Base-by-base conservation (phyloP, 1,140 invertebrate genomes). In the Plodia interpunctella region DNA sequence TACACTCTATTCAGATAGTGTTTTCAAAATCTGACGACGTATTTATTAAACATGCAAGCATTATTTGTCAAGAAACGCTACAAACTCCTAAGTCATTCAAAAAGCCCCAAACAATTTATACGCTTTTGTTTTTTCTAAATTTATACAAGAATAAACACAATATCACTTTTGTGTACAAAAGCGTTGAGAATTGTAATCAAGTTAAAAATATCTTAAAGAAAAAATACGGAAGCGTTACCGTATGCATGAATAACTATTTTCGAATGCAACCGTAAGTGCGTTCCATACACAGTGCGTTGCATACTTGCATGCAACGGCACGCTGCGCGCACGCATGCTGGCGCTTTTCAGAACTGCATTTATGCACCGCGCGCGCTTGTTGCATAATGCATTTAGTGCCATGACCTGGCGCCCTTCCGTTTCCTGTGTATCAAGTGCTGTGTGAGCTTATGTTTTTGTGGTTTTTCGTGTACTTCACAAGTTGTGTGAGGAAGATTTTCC, bases 321-420 rank as follows among this genome's bases (percentile, higher is more conserved):
- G 32, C 28, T 32, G n/a, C n/a, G 21, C 51, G 51, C 21, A n/a
- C n/a, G n/a, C n/a, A n/a, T n/a, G n/a, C n/a, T n/a, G n/a, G n/a
- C n/a, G n/a, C n/a, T n/a, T n/a, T n/a, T n/a, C n/a, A n/a, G n/a
- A n/a, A n/a, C n/a, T n/a, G n/a, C n/a, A n/a, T n/a, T 9, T 35
- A 35, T 10, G 32, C 32, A 35, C 2, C 75, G 76, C 76, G 71
- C 69, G 75, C 57, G 57, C 65, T 65, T 51, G 69, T 63, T 83
- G 80, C 78, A 83, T 81, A 76, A 83, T 87, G 79, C 79, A 82
- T 71, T 60, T 68, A 72, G 72, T 74, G 76, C 65, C 63, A 70
- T 76, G 83, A 83, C 78, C 81, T 66, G 74, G 64, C 82, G 80
- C 80, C 80, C 80, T 87, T 87, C 83, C 81, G 83, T 70, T 76